phyloP scores from a whole-genome alignment of 2,113 vertebrate species.

The Melospiza georgiana region DNA sequence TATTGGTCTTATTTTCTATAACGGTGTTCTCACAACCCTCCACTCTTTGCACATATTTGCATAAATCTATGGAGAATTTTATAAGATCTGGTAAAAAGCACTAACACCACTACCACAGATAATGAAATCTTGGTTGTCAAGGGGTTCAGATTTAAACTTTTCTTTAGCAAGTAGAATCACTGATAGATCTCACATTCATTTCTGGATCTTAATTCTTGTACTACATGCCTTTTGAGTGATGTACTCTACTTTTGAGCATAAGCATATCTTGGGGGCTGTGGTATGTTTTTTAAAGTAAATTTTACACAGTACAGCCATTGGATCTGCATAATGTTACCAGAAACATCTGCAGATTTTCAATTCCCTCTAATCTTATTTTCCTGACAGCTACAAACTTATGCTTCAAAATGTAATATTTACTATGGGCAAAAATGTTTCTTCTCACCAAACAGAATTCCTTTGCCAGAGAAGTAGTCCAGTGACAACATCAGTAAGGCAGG shows the following conservation, averaged over 20 bases:
- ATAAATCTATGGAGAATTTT: not conserved
- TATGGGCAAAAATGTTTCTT: not conserved
- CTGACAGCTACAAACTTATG: not conserved
- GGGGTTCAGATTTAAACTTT: not conserved
- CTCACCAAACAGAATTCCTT: not conserved
- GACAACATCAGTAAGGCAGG: not conserved
- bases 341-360: slow-evolving; percentile 5
- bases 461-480: not conserved
- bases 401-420: not conserved
- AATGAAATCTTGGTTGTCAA: not conserved
- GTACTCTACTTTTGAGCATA: not conserved
- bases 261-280: not conserved
- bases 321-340: not conserved
- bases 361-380: not conserved
- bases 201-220: not conserved
- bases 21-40: not conserved
- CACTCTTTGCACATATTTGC: rapidly evolving
- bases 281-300: not conserved
- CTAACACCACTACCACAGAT: not conserved
- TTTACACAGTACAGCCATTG: not conserved
- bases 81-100: not conserved
- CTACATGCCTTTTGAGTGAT: not conserved
- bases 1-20: not conserved
- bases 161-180: not conserved
- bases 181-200: not conserved